Evolutionary conservation across 2,113 vertebrate species (phyloP).

Genomic region (mouse (Mus musculus)): DNA sequence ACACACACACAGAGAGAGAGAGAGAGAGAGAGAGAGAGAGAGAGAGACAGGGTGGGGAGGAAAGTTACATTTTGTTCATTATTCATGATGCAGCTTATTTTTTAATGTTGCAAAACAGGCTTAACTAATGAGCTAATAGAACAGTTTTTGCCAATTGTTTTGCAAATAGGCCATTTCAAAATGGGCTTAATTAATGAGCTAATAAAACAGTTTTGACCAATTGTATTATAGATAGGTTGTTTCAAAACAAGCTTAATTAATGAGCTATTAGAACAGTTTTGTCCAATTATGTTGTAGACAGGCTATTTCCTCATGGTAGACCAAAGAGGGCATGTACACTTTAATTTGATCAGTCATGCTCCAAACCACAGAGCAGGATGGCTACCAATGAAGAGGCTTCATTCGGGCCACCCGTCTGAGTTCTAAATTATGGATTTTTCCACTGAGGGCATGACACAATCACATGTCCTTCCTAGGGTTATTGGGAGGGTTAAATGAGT

Average conservation of each 20-base stretch:
- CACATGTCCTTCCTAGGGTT: not conserved
- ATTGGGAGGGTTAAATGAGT: not conserved
- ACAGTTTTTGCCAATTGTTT: constrained; percentile 1
- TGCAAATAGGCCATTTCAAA: not conserved
- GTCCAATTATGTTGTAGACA: not conserved
- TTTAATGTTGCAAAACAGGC: not conserved
- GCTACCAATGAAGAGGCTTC: not conserved
- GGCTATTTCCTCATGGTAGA: not conserved
- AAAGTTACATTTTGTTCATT: not conserved
- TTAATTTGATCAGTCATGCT: constrained; percentile 4
- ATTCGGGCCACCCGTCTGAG: not conserved
- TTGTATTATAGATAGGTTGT: not conserved
- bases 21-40: no score
- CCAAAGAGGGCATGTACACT: not conserved
- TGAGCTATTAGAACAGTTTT: not conserved
- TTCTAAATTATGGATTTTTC: not conserved
- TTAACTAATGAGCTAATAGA: not conserved
- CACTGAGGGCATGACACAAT: not conserved
- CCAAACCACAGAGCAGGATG: not conserved
- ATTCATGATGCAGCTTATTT: not conserved
- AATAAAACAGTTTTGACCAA: not conserved
- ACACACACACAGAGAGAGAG: no score
- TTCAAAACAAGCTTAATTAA: not conserved
- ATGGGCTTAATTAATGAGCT: not conserved
- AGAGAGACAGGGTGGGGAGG: not conserved